Conservation (phyloP, 2,113 vertebrate species). For the Chamaetylas fuelleborni region DNA sequence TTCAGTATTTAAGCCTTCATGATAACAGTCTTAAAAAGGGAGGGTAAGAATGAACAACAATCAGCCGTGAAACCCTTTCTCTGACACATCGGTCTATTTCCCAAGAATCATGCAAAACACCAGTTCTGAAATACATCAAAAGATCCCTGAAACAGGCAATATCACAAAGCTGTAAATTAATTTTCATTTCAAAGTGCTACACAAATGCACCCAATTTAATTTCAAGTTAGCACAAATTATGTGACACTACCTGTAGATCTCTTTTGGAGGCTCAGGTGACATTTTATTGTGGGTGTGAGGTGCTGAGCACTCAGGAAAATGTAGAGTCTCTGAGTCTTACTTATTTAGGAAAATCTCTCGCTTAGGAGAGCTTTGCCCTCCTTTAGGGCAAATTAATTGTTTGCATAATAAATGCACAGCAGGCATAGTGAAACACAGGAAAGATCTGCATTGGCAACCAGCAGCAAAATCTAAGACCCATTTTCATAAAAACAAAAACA, state of each 20-base stretch:
- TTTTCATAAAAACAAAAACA: not conserved
- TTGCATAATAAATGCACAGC: not conserved
- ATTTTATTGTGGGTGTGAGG: not conserved
- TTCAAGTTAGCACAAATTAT: not conserved
- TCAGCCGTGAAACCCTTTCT: not conserved
- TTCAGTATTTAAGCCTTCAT: not conserved
- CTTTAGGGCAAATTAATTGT: not conserved
- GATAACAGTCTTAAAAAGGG: not conserved
- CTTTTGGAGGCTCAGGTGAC: not conserved
- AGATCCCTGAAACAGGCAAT: not conserved
- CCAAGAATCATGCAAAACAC: not conserved
- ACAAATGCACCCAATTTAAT: not conserved
- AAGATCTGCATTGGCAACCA: not conserved
- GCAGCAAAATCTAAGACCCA: not conserved
- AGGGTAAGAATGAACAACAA: not conserved
- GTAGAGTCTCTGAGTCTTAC: not conserved
- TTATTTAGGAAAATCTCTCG: not conserved
- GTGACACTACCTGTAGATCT: not conserved
- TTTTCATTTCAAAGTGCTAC: conserved; percentile 17
- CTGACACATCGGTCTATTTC: not conserved
- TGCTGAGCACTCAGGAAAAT: not conserved
- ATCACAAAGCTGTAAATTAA: not conserved
- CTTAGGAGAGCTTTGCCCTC: not conserved
- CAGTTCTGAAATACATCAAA: not conserved
- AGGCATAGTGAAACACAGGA: not conserved